Evolutionary conservation across 1,140 invertebrate genomes (phyloP), one percentile per base, ranked within the genome.

Genomic region (Monomorium pharaonis): DNA sequence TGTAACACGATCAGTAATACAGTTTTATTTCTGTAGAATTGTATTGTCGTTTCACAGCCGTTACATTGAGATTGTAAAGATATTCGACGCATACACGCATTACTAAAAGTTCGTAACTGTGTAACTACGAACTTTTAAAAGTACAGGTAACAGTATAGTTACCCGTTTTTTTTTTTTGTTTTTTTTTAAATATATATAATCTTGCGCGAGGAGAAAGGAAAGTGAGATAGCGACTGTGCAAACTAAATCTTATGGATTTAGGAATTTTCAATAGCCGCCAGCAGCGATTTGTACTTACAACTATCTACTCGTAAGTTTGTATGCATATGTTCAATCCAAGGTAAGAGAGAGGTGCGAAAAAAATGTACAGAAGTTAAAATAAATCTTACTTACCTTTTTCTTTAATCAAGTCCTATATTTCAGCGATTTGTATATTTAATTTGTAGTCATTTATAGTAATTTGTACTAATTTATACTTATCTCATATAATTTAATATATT

Each of bases 381-480:
- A 67, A 85, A 80, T 60, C 78, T 83, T 83, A 60, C 78, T 83
- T 83, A 83, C 78, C 78, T 83, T 83, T 81, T 81, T 83, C 78
- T 83, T 83, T 51, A 83, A 83, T 74, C 37, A 6, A 58, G 42
- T 81, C 24, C 7, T 24, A 30, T 7, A 42, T 51, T 80, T 10
- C 18, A 37, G n/a, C 33, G 54, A 56, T 16, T 30, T 47, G 21
- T 47, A 21, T 3, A 72, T 21, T 27, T 27, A 27, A 24, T 24
- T 56, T 21, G 9, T n/a, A n/a, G n/a, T n/a, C n/a, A 60, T 78
- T 78, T 21, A 62, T 78, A 70, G 7, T 44, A 44, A 42, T 44
- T 44, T 33, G 4, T 67, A 51, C 3, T 78, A 76, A 83, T 51
- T 51, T 77, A 60, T 70, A 12, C 58, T 47, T 76, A 56, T 24